Base-by-base conservation (phyloP, 2,888 invertebrate genomes). In the Megaustenia siamemsis region DNA sequence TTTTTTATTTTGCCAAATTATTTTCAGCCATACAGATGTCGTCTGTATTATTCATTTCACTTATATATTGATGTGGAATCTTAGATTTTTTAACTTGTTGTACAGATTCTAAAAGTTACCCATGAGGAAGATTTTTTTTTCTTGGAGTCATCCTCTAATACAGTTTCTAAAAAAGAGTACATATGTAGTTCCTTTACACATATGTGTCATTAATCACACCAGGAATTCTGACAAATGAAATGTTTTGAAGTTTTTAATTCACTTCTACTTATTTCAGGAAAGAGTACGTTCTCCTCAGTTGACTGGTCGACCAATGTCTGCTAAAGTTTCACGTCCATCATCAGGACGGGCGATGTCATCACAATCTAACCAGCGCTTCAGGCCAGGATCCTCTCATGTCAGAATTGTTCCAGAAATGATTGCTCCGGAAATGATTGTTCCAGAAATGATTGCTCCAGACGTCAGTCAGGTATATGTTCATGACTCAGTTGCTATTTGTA, bases 381-480 rank as follows among this genome's bases (percentile, higher is more conserved):
- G 49, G 40, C 49, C 68, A 53, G 68, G 24, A 45, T 60, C 82
- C 68, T 35, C 76, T 56, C 45, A 43, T 28, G 77, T 63, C n/a
- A 63, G 53, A 24, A 53, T 43, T 66, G 43, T 24, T 15, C 63
- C 63, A 1, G 76, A 38, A 53, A 43, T 32, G 28, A 49, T 75
- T 1, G 32, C 63, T 32, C n/a, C n/a, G n/a, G n/a, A n/a, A n/a
- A n/a, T n/a, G n/a, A n/a, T n/a, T n/a, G n/a, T n/a, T n/a, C n/a
- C n/a, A n/a, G n/a, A n/a, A n/a, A 24, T 24, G 24, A 21, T 24
- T 21, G 73, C 82, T 35, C 77, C 77, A 28, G 77, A 77, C 10
- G 53, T 66, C 18, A 77, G 83, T 45, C 83, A 83, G 83, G 83
- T 83, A 66, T 3, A 35, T 56, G 5, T 32, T n/a, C n/a, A n/a